Percentiles rank a stretch among this genome's conserved stretches.
These are phyloP conservation scores for Sus cebifrons DNA, from an alignment of 2,797 vertebrate species.

Conservation along the genomic window DNA sequence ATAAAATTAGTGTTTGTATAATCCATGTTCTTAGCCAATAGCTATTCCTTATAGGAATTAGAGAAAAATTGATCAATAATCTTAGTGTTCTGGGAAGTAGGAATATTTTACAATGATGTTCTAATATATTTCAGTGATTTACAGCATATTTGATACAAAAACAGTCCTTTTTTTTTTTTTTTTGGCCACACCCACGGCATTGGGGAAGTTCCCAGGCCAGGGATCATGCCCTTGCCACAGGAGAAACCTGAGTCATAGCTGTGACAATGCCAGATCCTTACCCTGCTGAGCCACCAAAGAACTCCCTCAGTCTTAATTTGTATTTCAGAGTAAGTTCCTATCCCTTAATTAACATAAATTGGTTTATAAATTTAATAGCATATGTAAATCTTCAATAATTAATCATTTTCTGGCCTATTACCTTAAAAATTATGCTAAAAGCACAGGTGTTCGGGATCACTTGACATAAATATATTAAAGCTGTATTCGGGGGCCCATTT, in stretches of 20 bases:
- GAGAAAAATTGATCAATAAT: conserved; percentile 28
- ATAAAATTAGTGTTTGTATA: neutral
- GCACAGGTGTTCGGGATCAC: neutral
- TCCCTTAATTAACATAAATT: conserved; percentile 43
- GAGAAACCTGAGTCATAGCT: no score
- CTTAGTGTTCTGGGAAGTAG: neutral
- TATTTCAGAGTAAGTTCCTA: conserved; percentile 30
- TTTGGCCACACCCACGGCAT: no score
- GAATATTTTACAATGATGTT: conserved; percentile 38
- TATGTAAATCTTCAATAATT: neutral
- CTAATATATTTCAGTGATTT: neutral
- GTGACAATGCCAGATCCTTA: no score
- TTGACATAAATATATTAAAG: conserved; percentile 55
- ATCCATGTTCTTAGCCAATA: neutral
- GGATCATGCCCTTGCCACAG: no score
- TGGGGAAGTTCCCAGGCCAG: no score
- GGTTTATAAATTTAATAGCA: conserved; percentile 43
- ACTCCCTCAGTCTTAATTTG: neutral
- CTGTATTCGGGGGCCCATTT: neutral
- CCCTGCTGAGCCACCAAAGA: no score
- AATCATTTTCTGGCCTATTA: neutral
- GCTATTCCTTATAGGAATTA: neutral
- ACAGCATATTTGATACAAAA: neutral
- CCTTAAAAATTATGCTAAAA: conserved; percentile 65
- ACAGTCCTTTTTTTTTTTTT: neutral